These are phyloP conservation scores for Empidonax alnorum DNA, from an alignment of 2,113 vertebrate genomes.

Conservation along the genomic window DNA sequence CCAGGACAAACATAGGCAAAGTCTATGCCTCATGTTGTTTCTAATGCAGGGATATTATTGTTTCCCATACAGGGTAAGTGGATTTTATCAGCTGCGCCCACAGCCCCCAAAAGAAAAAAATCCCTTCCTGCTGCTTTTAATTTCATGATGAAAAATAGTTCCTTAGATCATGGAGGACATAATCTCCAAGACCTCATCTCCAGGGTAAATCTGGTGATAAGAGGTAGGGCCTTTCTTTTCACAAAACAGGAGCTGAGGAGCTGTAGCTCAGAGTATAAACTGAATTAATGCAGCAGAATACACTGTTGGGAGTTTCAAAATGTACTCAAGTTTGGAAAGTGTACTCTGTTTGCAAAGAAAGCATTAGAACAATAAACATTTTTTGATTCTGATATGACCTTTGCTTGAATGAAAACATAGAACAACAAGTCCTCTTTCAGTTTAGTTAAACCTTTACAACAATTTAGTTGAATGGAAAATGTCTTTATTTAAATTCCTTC, in stretches of 20 bases:
- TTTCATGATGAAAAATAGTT: background rate
- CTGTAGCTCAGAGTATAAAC: rapidly evolving
- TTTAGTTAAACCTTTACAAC: background rate
- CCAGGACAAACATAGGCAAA: background rate
- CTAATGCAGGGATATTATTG: background rate
- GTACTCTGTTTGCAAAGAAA: background rate
- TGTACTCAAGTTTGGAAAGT: background rate
- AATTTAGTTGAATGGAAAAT: background rate
- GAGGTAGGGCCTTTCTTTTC: background rate
- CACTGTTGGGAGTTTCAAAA: background rate
- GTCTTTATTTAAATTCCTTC: background rate
- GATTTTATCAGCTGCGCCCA: background rate
- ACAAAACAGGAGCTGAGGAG: background rate
- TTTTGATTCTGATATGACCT: background rate
- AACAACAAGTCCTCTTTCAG: background rate
- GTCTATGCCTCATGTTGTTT: background rate
- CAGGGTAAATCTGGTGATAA: background rate
- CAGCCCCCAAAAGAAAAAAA: background rate
- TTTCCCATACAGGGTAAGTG: background rate
- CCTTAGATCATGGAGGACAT: background rate
- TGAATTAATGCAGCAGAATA: background rate
- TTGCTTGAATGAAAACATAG: background rate
- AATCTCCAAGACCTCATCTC: background rate
- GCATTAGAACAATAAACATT: background rate
- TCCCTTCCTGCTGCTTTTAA: background rate